phyloP scores from a whole-genome alignment of 1,140 invertebrate species.

The Cyrtorhinus lividipennis region DNA sequence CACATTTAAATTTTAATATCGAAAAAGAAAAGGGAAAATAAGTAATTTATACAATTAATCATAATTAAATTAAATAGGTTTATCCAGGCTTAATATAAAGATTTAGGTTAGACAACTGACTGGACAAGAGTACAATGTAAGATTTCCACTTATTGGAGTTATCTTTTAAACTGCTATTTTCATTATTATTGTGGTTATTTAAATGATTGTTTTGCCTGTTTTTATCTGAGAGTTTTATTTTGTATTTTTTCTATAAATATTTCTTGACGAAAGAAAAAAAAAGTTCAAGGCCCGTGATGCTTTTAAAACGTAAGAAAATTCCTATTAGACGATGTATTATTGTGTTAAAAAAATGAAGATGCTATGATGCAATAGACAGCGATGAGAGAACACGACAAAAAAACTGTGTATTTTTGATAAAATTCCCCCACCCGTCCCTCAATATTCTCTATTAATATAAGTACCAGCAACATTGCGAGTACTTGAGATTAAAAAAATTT shows the following conservation, averaged over 20 bases:
- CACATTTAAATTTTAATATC: constrained; percentile 24
- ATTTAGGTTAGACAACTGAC: constrained; percentile 26
- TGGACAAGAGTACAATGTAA: constrained; percentile 26
- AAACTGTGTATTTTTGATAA: constrained; percentile 7
- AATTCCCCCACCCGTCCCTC: constrained; percentile 13
- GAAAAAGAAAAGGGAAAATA: too few species aligned
- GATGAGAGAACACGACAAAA: constrained; percentile 23
- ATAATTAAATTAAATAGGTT: constrained; percentile 25
- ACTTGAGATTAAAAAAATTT: constrained; percentile 10
- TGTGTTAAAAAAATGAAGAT: constrained; percentile 16
- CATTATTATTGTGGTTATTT: constrained; percentile 24
- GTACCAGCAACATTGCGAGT: constrained; percentile 24
- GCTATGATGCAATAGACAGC: constrained; percentile 22
- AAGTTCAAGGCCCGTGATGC: constrained; percentile 23
- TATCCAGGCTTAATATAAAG: constrained; percentile 25
- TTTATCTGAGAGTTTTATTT: constrained; percentile 26
- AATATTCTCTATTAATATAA: not conserved
- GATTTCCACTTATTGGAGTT: constrained; percentile 25
- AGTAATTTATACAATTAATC: constrained; percentile 24
- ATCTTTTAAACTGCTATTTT: constrained; percentile 24
- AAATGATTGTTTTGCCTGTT: constrained; percentile 23
- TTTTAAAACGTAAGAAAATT: constrained; percentile 35
- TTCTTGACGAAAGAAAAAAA: too few species aligned
- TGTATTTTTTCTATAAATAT: constrained; percentile 24
- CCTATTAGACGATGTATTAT: constrained; percentile 27